These are phyloP conservation scores for Macrophya annulata DNA, from an alignment of 2,888 invertebrate genomes.

Conservation along the genomic window DNA sequence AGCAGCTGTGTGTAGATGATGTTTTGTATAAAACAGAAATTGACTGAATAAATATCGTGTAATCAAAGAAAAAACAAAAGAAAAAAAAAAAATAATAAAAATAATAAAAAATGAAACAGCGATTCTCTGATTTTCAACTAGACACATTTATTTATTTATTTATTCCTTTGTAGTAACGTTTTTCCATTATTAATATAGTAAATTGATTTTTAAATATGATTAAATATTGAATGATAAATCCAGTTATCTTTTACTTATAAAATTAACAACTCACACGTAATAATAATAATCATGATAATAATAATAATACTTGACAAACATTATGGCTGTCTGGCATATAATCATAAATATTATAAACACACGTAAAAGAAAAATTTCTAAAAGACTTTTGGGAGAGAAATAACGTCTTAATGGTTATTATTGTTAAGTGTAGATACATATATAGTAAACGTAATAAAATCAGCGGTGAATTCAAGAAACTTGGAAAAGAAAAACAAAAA, in stretches of 20 bases:
- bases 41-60: constrained; percentile 41
- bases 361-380: not conserved
- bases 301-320: constrained; percentile 12
- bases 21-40: constrained; percentile 50
- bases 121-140: not conserved
- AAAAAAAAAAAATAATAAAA: constrained; percentile 2
- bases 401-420: not conserved
- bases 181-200: not conserved
- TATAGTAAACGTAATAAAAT: not conserved
- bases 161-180: not conserved
- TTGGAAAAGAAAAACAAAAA: not conserved
- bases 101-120: not conserved
- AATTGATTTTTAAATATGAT: not conserved
- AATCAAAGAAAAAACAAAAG: not conserved
- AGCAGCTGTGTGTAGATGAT: constrained; percentile 45
- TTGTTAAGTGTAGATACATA: not conserved
- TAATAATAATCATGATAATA: not conserved
- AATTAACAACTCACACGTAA: not conserved
- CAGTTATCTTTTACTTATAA: constrained; percentile 21
- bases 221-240: constrained; percentile 30
- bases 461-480: not conserved
- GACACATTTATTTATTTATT: not conserved
- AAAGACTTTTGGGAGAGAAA: not conserved
- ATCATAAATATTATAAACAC: not conserved
- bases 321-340: not conserved